Evolutionary conservation across 1,140 invertebrate genomes (phyloP).

Genomic region (Coelopa frigida): DNA sequence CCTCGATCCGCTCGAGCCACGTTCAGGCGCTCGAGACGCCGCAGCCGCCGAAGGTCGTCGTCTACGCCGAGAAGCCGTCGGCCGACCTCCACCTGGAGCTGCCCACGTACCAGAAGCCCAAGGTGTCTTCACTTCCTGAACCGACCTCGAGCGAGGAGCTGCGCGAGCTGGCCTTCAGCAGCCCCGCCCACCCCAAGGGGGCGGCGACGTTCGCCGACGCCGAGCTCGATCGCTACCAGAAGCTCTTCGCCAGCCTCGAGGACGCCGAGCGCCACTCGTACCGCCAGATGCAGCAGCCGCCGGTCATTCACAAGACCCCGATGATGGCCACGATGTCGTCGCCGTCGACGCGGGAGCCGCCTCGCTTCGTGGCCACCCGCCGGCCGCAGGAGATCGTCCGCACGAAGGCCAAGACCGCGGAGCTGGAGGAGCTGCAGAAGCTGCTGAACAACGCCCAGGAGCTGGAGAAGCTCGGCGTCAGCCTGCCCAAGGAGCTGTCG

Average conservation of each 20-base stretch:
- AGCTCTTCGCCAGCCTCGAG: conserved; percentile 30
- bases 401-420: conserved; percentile 5
- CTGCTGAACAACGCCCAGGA: conserved; percentile 39
- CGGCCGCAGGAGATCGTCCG: background rate
- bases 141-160: conserved; percentile 33
- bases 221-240: conserved; percentile 28
- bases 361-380: conserved; percentile 13
- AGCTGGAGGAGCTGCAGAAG: conserved; percentile 35
- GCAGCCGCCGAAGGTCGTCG: conserved; percentile 30
- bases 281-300: conserved; percentile 31
- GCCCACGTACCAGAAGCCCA: conserved; percentile 18
- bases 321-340: background rate
- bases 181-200: conserved; percentile 25
- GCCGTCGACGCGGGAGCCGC: conserved; percentile 12
- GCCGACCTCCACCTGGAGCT: conserved; percentile 26
- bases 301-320: conserved; percentile 29
- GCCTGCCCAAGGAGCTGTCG: conserved; percentile 35
- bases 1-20: conserved; percentile 29
- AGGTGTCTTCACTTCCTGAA: background rate
- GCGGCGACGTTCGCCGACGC: background rate
- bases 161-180: conserved; percentile 27
- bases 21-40: conserved; percentile 32
- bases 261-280: conserved; percentile 31
- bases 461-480: conserved; percentile 45
- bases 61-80: conserved; percentile 21